These are phyloP conservation scores for Syngnathus floridae DNA, from an alignment of 2,113 vertebrate species.

Conservation along the genomic window DNA sequence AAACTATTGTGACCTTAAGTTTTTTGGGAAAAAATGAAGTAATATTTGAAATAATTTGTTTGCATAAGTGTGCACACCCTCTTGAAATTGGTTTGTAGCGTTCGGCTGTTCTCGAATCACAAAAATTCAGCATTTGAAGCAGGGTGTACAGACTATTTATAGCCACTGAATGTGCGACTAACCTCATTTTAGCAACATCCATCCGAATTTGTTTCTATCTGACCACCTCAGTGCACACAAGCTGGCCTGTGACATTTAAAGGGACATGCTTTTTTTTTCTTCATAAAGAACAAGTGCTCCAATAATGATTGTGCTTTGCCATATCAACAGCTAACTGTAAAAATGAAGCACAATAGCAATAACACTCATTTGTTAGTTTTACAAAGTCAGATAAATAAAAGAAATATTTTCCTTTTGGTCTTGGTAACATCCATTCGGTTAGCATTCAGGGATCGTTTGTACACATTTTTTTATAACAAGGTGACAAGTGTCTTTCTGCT, in stretches of 20 bases:
- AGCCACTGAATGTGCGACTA: background rate
- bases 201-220: background rate
- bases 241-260: background rate
- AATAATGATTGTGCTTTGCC: background rate
- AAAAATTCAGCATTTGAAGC: background rate
- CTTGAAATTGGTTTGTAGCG: background rate
- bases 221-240: background rate
- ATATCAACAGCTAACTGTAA: background rate
- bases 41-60: background rate
- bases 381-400: background rate
- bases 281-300: background rate
- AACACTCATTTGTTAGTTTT: background rate
- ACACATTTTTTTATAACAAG: conserved; percentile 1
- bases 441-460: conserved; percentile 21
- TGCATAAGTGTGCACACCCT: background rate
- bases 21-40: background rate
- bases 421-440: conserved; percentile 2
- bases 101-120: background rate
- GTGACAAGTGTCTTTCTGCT: background rate
- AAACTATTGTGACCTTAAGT: too few relatives aligned
- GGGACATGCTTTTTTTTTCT: background rate
- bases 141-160: background rate
- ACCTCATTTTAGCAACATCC: background rate
- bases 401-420: background rate
- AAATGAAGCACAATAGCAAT: background rate